Conservation (phyloP, 2,797 vertebrate genomes). For the Octomys mimax region DNA sequence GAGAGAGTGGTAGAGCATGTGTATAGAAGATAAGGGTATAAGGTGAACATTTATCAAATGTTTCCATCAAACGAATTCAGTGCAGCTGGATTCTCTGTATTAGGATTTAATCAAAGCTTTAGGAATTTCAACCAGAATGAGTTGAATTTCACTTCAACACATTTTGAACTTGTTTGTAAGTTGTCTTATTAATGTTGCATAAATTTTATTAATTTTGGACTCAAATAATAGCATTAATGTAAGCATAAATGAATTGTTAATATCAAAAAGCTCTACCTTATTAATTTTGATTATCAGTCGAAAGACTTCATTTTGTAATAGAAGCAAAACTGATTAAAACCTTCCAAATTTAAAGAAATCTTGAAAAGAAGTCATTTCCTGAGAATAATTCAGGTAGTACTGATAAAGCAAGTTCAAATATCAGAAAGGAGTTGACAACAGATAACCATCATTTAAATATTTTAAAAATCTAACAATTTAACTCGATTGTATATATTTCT, state of each 20-base stretch:
- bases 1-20: neutral
- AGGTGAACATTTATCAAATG: slow-evolving; percentile 65
- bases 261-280: neutral
- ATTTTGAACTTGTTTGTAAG: slow-evolving; percentile 44
- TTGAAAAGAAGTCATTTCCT: neutral
- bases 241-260: neutral
- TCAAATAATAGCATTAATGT: slow-evolving; percentile 3
- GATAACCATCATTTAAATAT: neutral
- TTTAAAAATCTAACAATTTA: slow-evolving; percentile 8
- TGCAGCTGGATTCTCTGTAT: slow-evolving; percentile 42
- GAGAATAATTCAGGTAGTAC: neutral
- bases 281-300: neutral
- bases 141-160: slow-evolving; percentile 54
- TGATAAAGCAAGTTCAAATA: slow-evolving; percentile 31
- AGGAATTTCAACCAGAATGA: slow-evolving; percentile 65
- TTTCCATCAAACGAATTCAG: slow-evolving; percentile 77
- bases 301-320: slow-evolving; percentile 45
- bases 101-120: slow-evolving; percentile 66
- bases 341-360: slow-evolving; percentile 8
- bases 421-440: neutral
- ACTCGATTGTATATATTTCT: neutral
- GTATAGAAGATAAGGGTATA: neutral
- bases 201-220: slow-evolving; percentile 59
- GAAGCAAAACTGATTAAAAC: slow-evolving; percentile 48
- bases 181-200: slow-evolving; percentile 31